These are phyloP conservation scores for Rhinogobius similis DNA, from an alignment of 2,113 vertebrate genomes.

Conservation along the genomic window DNA sequence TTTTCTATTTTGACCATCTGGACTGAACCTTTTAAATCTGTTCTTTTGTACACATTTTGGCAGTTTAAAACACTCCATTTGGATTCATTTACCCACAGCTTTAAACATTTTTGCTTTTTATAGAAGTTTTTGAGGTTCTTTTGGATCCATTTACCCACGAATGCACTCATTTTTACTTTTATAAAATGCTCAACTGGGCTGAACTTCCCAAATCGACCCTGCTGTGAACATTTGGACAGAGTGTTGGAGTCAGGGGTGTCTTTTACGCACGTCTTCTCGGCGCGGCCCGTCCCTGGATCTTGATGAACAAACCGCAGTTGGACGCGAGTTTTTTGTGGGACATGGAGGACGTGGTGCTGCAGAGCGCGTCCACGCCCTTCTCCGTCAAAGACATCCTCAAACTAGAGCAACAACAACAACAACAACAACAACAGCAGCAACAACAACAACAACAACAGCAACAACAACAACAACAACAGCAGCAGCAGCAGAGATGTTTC, in stretches of 20 bases:
- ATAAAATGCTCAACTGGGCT: background rate
- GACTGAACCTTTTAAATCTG: too few relatives aligned
- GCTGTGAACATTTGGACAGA: background rate
- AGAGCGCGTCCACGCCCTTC: conserved; percentile 94
- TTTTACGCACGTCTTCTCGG: background rate
- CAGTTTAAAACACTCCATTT: too few relatives aligned
- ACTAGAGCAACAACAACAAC: conserved; percentile 84
- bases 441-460: too few relatives aligned
- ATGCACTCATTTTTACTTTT: background rate
- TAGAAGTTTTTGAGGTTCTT: background rate
- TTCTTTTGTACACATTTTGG: too few relatives aligned
- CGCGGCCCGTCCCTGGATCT: background rate
- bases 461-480: conserved; percentile 60
- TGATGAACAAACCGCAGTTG: conserved; percentile 4
- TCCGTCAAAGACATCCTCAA: conserved; percentile 96
- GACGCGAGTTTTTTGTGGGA: conserved; percentile 72
- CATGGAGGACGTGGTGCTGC: conserved; percentile 88
- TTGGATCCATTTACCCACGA: background rate
- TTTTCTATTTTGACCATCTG: too few relatives aligned
- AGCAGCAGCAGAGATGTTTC: conserved; percentile 74
- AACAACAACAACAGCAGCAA: conserved; percentile 65
- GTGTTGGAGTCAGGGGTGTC: background rate
- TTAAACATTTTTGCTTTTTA: background rate
- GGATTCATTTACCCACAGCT: too few relatives aligned
- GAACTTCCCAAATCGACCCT: background rate